Evolutionary conservation across 2,888 invertebrate genomes (phyloP), one percentile per base, ranked within the genome.

Genomic region (Diplazon laetatorius): DNA sequence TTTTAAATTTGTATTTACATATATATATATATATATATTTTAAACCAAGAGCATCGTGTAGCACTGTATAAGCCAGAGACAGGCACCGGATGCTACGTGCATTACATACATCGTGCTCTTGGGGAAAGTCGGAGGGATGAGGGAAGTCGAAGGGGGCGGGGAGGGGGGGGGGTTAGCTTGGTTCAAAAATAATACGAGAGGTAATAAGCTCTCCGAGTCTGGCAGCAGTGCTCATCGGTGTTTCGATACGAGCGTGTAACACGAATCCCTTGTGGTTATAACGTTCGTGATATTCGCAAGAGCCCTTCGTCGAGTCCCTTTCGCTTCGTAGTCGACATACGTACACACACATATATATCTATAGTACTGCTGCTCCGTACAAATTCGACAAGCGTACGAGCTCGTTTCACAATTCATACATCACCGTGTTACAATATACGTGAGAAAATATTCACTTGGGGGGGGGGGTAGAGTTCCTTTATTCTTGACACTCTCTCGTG

Each of bases 21-120:
- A n/a, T n/a, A n/a, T n/a, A n/a, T n/a, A n/a, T n/a, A n/a, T n/a
- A n/a, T n/a, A 20, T 48, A 52, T 52, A n/a, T 25, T n/a, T 0
- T 8, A 30, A 22, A 9, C 16, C 37, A 18, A 57, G 12, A 37
- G 37, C 37, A 37, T 57, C 35, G 10, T 37, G 57, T 18, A 37
- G 6, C 18, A 37, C n/a, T 44, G 9, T 37, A 50, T 39, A 70
- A 70, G 22, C 42, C 70, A 63, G 82, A 73, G 81, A 69, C 82
- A 82, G 81, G 83, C 77, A 82, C 82, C 62, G 78, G 68, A 81
- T 83, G 85, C 82, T 83, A 80, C 81, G 79, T 76, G 66, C 18
- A 12, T 79, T 74, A 37, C 62, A 73, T 73, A 70, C 60, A 55
- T 9, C 16, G 44, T 9, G 30, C 46, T 69, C 4, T 30, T 30